These are phyloP conservation scores for Malurus melanocephalus DNA, from an alignment of 2,113 vertebrate species.

Conservation along the genomic window DNA sequence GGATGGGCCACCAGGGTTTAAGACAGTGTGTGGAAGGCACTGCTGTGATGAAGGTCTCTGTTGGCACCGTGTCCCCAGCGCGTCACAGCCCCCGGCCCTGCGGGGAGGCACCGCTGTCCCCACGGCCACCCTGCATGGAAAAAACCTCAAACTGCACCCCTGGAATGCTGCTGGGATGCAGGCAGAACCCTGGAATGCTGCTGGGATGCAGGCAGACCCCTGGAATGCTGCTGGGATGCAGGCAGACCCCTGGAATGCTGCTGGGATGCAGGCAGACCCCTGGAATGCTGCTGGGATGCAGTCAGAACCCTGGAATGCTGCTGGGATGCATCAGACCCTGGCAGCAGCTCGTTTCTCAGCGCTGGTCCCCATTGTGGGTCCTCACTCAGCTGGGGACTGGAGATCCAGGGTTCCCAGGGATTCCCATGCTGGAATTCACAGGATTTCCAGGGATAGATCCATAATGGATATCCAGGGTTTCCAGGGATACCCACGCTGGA, in stretches of 20 bases:
- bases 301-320: neutral
- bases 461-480: no score
- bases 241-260: neutral
- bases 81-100: neutral
- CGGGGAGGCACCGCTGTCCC: neutral
- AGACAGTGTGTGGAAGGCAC: slow-evolving; percentile 63
- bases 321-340: neutral
- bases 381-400: neutral
- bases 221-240: neutral
- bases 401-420: neutral
- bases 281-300: neutral
- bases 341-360: neutral
- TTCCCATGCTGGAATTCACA: neutral
- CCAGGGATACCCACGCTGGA: no score
- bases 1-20: neutral
- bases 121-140: neutral
- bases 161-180: neutral
- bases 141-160: neutral
- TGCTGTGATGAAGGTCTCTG: slow-evolving; percentile 54
- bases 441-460: no score
- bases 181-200: neutral
- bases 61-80: neutral
- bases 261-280: neutral
- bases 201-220: neutral
- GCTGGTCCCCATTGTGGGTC: neutral